These are phyloP conservation scores for Lepidocyrtinus sp. DNA, from an alignment of 2,888 invertebrate genomes.

Conservation along the genomic window DNA sequence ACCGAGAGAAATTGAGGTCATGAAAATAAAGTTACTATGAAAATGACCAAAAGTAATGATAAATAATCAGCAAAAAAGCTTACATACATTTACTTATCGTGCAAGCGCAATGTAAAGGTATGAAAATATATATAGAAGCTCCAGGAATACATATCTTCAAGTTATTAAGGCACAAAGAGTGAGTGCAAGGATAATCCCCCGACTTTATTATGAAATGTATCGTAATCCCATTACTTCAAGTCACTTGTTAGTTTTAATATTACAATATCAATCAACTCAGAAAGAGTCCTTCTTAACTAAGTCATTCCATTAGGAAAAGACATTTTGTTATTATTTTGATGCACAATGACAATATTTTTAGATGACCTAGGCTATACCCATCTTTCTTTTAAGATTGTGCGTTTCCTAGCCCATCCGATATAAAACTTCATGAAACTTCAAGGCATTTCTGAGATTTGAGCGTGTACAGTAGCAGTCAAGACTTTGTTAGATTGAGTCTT, in stretches of 20 bases:
- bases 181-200: background rate
- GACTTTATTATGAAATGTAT: background rate
- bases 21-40: background rate
- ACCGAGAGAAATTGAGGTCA: background rate
- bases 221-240: background rate
- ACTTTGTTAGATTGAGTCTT: no score
- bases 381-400: background rate
- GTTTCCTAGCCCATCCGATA: no score
- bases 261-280: constrained; percentile 36
- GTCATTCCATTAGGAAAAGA: background rate
- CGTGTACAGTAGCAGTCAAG: no score
- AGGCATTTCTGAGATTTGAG: no score
- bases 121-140: no score
- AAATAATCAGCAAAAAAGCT: constrained; percentile 20
- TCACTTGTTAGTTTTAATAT: constrained; percentile 12
- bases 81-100: no score
- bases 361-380: background rate
- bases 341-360: background rate
- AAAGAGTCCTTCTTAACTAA: background rate
- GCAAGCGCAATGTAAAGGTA: no score
- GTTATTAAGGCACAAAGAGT: no score
- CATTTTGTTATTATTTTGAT: background rate
- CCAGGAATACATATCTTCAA: no score
- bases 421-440: no score
- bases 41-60: constrained; percentile 25